Conservation (phyloP, 2,797 vertebrate species). For the Propithecus perrieri region DNA sequence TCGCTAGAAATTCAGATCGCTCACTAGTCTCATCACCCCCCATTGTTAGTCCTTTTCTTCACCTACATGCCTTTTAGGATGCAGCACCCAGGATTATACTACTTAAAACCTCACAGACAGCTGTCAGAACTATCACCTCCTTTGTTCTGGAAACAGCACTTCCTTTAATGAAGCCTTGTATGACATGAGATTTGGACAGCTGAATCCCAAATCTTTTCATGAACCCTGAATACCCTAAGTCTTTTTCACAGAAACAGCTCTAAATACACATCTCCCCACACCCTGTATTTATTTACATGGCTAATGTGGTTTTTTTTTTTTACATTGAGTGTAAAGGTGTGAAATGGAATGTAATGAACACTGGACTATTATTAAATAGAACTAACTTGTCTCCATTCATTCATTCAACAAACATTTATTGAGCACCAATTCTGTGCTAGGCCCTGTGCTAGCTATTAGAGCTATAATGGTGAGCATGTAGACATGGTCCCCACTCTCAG, state of each 20-base stretch:
- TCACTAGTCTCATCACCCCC: neutral
- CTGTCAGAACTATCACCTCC: neutral
- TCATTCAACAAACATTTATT: slow-evolving; percentile 5
- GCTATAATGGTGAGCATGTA: neutral
- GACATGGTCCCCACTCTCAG: neutral
- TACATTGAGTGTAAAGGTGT: neutral
- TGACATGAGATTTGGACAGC: neutral
- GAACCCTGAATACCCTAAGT: neutral
- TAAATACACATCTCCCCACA: neutral
- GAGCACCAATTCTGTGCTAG: neutral
- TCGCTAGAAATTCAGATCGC: neutral
- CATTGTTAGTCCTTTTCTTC: neutral
- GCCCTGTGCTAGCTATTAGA: neutral
- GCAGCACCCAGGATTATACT: neutral
- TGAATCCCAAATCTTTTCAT: neutral
- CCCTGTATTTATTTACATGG: neutral
- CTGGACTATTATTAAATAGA: neutral
- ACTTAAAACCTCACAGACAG: neutral
- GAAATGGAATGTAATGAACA: slow-evolving; percentile 4
- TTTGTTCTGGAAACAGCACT: slow-evolving; percentile 14
- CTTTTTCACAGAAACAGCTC: neutral
- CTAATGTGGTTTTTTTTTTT: neutral
- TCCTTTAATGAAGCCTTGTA: neutral
- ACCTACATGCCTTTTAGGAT: neutral
- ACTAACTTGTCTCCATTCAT: neutral